Base-by-base conservation (phyloP, 2,797 vertebrate species). In the Scarus forsteni region DNA sequence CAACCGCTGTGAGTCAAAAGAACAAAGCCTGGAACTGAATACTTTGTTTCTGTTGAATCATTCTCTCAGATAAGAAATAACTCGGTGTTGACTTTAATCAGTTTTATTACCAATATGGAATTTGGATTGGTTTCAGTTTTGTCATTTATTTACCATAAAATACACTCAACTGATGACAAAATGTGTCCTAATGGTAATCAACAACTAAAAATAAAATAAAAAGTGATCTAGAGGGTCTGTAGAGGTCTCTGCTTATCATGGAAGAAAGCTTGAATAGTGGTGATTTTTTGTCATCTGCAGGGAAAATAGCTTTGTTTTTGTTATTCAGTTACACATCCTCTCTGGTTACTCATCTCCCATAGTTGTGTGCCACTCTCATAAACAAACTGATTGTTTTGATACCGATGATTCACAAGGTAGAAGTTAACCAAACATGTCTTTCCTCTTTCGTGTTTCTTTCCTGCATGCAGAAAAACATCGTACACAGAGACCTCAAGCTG, bases 401-500 rank as follows among this genome's bases (percentile, higher is more conserved):
- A 59, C 42, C 43, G 45, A 39, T 89, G 79, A 86, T 86, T 85
- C 88, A 84, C 59, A 34, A 8, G 62, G 35, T 58, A 60, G 13
- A 18, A 60, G 62, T 34, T 80, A 61, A 86, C 71, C 16, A 44
- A 73, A 60, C 16, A 27, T 57, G 68, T 65, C 38, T 64, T 36
- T 36, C 6, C 10, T 46, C 53, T n/a, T 11, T 57, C 75, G 1
- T 43, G 42, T 91, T 13, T 52, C n/a, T 66, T 61, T 5, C 81
- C 93, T 94, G 38, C 90, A 90, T 93, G 57, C 94, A 99, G 98
- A 99, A 99, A 92, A 99, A 99, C 85, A 99, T 99, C 70, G 98
- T 99, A 81, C 98, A 99, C 92, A 95, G 98, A 95, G 98, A 99
- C 94, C 95, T 99, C 91, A 99, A 99, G 88, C 95, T 99, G 73